These are phyloP conservation scores for Tyto alba DNA, from an alignment of 2,113 vertebrate genomes.

Conservation along the genomic window DNA sequence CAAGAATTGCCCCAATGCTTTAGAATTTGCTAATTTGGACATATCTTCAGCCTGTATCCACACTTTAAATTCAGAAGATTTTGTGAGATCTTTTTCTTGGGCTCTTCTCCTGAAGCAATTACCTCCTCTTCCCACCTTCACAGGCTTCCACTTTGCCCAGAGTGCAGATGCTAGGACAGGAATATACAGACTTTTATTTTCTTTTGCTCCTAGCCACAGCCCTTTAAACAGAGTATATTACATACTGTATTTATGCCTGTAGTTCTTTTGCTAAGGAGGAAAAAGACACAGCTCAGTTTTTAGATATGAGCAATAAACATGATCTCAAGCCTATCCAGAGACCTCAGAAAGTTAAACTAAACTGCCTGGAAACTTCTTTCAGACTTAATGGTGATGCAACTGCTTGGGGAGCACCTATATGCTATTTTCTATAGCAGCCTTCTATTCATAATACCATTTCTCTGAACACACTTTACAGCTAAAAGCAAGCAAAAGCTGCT, in stretches of 20 bases:
- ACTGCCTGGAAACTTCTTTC: neutral
- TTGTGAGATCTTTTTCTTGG: neutral
- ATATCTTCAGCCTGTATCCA: neutral
- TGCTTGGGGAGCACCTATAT: neutral
- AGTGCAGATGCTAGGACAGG: neutral
- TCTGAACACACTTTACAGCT: neutral
- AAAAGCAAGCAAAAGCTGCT: neutral
- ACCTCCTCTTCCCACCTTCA: neutral
- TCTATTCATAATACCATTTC: neutral
- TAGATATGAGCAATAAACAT: neutral
- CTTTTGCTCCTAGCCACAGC: neutral
- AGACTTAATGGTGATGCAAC: neutral
- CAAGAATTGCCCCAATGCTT: neutral
- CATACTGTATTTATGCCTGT: accelerated
- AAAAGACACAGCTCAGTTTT: neutral
- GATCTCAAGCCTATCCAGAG: neutral
- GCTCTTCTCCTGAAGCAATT: neutral
- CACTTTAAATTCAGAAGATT: neutral
- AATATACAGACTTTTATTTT: neutral
- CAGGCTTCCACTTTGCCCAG: neutral
- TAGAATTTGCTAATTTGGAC: neutral
- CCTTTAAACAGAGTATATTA: neutral
- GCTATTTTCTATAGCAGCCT: neutral
- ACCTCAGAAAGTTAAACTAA: neutral
- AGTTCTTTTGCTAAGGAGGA: neutral